A percentile compares a stretch with the other conserved stretches of the same genome.
These are phyloP conservation scores for Argya squamiceps DNA, from an alignment of 2,797 vertebrate genomes.

Conservation along the genomic window DNA sequence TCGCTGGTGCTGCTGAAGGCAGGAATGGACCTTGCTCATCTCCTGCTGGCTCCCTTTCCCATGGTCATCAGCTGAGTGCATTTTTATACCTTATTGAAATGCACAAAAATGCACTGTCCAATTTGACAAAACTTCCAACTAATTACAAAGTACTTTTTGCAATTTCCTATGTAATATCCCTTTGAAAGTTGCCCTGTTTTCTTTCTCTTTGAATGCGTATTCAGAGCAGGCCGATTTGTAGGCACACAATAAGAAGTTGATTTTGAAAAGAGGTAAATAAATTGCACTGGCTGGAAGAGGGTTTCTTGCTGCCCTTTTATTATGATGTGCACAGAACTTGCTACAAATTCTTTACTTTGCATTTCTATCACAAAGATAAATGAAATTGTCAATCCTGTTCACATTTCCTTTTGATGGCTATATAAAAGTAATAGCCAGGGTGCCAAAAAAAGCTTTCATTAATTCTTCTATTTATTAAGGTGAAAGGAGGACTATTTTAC, in stretches of 20 bases:
- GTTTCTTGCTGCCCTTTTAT: conserved; percentile 53
- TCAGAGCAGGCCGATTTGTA: conserved; percentile 46
- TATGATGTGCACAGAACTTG: conserved; percentile 37
- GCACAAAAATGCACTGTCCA: conserved; percentile 9
- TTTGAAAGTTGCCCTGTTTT: conserved; percentile 52
- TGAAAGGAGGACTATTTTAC: conserved; percentile 25
- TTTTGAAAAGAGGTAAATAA: conserved; percentile 69
- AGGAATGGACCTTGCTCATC: background rate
- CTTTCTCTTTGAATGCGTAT: conserved; percentile 41
- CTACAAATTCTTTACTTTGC: conserved; percentile 57
- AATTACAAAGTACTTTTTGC: conserved; percentile 50
- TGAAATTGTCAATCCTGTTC: conserved; percentile 59
- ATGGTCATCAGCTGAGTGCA: background rate
- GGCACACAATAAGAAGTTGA: conserved; percentile 56
- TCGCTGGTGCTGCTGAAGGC: background rate
- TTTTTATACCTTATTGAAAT: conserved; percentile 13
- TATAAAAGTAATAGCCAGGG: conserved; percentile 35
- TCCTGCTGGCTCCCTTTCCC: background rate
- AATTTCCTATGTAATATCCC: conserved; percentile 50
- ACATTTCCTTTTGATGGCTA: conserved; percentile 42
- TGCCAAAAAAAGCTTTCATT: conserved; percentile 48
- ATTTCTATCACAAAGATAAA: conserved; percentile 66
- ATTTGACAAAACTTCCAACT: conserved; percentile 32
- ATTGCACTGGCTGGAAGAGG: conserved; percentile 53
- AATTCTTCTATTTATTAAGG: conserved; percentile 55